phyloP scores from a whole-genome alignment of 2,113 vertebrate species.

The Muntiacus muntjak region DNA sequence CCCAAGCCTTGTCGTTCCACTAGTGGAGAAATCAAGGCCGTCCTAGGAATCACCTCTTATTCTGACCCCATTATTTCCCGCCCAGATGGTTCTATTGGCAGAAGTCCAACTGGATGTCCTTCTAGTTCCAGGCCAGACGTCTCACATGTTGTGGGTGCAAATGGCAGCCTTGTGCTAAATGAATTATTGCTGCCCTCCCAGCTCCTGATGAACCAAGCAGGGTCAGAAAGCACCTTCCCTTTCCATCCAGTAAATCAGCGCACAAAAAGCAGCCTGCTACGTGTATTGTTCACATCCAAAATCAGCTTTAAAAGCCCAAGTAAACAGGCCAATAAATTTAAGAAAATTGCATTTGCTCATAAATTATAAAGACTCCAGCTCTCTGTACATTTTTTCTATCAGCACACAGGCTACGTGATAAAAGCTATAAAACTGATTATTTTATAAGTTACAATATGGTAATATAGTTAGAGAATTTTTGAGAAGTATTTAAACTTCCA shows the following conservation, averaged over 20 bases:
- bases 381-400: slow-evolving; percentile 21
- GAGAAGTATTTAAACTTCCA: slow-evolving; percentile 40
- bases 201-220: not conserved
- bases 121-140: not conserved
- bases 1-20: not conserved
- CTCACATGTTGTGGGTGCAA: not conserved
- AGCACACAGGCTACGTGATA: not conserved
- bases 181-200: not conserved
- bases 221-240: not conserved
- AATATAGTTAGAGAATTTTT: not conserved
- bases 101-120: not conserved
- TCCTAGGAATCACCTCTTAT: not conserved
- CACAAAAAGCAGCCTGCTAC: not conserved
- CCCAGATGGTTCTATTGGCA: not conserved
- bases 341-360: slow-evolving; percentile 25
- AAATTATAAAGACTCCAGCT: slow-evolving; percentile 42
- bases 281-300: not conserved
- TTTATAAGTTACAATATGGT: slow-evolving; percentile 39
- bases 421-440: slow-evolving; percentile 42
- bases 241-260: not conserved
- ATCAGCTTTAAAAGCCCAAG: not conserved
- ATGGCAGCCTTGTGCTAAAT: not conserved
- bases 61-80: not conserved
- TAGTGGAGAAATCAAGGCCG: not conserved
- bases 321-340: slow-evolving; percentile 43